Conservation (phyloP, 2,797 vertebrate species). For the Myotis daubentonii region DNA sequence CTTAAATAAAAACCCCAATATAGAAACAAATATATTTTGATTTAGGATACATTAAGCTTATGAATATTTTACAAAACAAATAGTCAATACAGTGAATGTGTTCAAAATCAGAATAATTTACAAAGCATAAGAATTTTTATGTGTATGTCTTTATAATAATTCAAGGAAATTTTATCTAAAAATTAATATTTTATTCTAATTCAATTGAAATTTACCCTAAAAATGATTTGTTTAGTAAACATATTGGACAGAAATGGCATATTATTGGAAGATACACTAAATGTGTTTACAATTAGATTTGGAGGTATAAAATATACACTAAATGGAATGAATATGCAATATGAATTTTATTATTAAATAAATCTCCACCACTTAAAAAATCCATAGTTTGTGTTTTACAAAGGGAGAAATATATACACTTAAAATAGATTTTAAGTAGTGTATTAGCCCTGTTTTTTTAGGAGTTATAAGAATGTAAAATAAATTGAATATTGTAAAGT, state of each 20-base stretch:
- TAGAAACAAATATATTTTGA: background rate
- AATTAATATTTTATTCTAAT: slow-evolving; percentile 60
- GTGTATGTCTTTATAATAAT: slow-evolving; percentile 46
- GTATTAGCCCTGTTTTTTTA: background rate
- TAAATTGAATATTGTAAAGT: background rate
- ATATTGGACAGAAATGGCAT: background rate
- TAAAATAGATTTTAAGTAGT: background rate
- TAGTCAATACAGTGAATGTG: background rate
- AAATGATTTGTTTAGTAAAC: background rate
- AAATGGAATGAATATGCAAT: background rate
- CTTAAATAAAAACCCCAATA: background rate
- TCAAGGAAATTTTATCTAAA: slow-evolving; percentile 23
- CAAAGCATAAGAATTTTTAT: background rate
- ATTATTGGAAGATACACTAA: slow-evolving; percentile 58
- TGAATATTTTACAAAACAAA: background rate
- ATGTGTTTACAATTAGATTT: slow-evolving; percentile 37
- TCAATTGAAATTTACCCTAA: slow-evolving; percentile 52
- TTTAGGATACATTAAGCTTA: slow-evolving; percentile 10
- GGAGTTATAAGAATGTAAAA: background rate
- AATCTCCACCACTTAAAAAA: background rate
- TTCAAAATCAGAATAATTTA: slow-evolving; percentile 60
- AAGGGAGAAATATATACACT: background rate
- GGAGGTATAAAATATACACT: background rate
- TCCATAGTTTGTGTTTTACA: background rate
- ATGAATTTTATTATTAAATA: background rate